Base-by-base conservation (phyloP, 2,888 invertebrate genomes). In the Nebria brevicollis region DNA sequence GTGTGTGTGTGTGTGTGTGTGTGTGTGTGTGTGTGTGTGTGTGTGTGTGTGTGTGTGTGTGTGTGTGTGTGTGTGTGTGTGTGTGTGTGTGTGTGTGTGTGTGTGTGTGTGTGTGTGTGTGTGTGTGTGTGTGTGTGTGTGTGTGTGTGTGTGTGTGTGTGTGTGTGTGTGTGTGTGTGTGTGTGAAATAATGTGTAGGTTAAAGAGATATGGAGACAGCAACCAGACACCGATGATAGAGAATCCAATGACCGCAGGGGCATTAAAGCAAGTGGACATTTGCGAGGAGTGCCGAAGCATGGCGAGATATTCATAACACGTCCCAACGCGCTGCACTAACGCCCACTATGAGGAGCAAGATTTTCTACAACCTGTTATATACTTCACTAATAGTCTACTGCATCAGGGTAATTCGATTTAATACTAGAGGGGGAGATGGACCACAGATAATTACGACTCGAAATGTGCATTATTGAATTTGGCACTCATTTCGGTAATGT, bases 261-360 rank as follows among this genome's bases (percentile, higher is more conserved):
- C 68, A 70, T 70, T 70, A 70, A 70, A 54, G 15, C 70, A 70
- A 70, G 70, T 70, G 20, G 20, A 70, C 70, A 70, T 34, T 20
- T 13, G 70, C 25, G 20, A 68, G 68, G 68, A 68, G 68, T 68
- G 68, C n/a, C 68, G 65, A 65, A 15, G 15, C 15, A 65, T 15
- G 7, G n/a, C 15, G 20, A 68, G 7, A 68, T 15, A 68, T 26
- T 54, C 54, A 54, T 54, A 54, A 54, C 54, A 54, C 54, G 13
- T 34, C 34, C 34, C 34, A 54, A 54, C 54, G 54, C 54, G 54
- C 8, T 54, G 54, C 54, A 54, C 54, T 13, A 13, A 54, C 54
- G 54, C 54, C 54, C 54, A 54, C 54, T 6, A 54, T 54, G 54
- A 13, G 34, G 54, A 13, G 54, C 54, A 54, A 8, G 54, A 54